Conservation (phyloP, 2,888 invertebrate genomes). For the Macropis europaea region DNA sequence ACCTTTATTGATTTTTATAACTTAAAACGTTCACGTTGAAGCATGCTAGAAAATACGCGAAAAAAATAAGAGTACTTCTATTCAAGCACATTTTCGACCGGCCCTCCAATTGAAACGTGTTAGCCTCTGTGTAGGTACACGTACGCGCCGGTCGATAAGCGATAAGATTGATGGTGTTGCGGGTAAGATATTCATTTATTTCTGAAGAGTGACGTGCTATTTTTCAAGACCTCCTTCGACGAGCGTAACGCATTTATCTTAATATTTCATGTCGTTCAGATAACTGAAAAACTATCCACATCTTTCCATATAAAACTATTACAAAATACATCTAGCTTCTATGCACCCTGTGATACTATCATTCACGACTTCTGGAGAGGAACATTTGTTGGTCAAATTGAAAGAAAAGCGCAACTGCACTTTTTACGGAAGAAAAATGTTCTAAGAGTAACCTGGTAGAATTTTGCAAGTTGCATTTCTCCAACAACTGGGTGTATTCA, state of each 20-base stretch:
- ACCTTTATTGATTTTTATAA: neutral
- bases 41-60: neutral
- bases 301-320: no score
- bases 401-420: no score
- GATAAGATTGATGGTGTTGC: slow-evolving; percentile 54
- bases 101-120: slow-evolving; percentile 32
- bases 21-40: neutral
- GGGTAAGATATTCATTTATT: slow-evolving; percentile 57
- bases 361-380: no score
- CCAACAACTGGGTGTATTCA: no score
- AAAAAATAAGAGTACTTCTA: slow-evolving; percentile 3
- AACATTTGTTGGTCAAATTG: no score
- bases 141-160: slow-evolving; percentile 49
- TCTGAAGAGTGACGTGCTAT: slow-evolving; percentile 53
- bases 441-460: no score
- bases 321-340: no score
- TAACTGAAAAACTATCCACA: no score
- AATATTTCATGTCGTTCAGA: slow-evolving; percentile 46
- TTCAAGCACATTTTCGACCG: neutral
- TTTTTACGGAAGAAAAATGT: no score
- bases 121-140: slow-evolving; percentile 19
- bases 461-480: no score
- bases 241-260: slow-evolving; percentile 52
- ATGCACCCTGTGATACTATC: no score
- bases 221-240: slow-evolving; percentile 44